A percentile compares a stretch with the other conserved stretches of the same genome.
phyloP scores from a whole-genome alignment of 2,113 vertebrate genomes.

The Neodon shergylaensis region DNA sequence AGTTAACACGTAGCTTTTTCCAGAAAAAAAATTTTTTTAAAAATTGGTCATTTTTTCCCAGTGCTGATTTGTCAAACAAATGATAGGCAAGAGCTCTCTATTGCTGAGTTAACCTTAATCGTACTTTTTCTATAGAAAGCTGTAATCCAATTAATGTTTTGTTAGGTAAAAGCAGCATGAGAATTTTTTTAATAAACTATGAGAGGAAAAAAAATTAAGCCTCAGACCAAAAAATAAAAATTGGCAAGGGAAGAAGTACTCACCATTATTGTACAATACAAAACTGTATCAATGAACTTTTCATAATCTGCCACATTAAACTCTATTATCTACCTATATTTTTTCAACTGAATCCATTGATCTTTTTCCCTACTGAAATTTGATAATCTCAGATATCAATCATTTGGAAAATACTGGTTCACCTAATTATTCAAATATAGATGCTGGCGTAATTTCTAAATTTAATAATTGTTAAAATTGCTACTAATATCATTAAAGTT shows the following conservation, averaged over 20 bases:
- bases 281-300: too few species aligned
- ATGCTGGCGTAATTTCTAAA: neutral
- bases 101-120: neutral
- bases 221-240: neutral
- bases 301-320: neutral
- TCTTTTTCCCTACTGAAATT: neutral
- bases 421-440: slow-evolving; percentile 2
- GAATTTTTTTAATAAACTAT: neutral
- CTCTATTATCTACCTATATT: neutral
- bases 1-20: neutral
- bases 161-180: neutral
- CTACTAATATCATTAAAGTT: neutral
- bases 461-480: neutral
- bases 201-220: slow-evolving; percentile 31
- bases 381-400: neutral
- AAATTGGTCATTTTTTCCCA: neutral
- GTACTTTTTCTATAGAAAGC: neutral
- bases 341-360: neutral
- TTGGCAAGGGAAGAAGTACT: neutral
- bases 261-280: neutral
- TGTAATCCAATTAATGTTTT: neutral
- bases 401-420: slow-evolving; percentile 19
- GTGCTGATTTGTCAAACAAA: neutral
- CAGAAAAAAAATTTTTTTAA: neutral
- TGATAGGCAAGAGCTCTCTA: neutral